A percentile compares a stretch with the other conserved stretches of the same genome.
These are phyloP conservation scores for Clostera curtula DNA, from an alignment of 2,888 invertebrate species.

Conservation along the genomic window DNA sequence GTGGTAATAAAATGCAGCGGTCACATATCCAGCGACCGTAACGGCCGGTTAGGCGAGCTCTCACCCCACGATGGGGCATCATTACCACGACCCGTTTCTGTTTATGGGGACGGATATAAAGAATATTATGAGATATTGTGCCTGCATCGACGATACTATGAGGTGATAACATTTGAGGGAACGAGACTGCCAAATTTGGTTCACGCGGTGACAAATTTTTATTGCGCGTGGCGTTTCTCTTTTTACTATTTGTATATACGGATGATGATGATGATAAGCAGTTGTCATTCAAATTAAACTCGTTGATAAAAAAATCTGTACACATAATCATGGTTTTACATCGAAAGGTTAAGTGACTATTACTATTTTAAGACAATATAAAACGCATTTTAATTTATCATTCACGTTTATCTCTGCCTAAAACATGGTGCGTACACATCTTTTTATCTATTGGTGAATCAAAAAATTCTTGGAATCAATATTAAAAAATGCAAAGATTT, in stretches of 20 bases:
- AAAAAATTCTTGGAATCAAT: too few relatives aligned
- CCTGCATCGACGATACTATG: conserved; percentile 58
- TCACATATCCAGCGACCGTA: conserved; percentile 69
- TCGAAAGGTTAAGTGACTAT: too few relatives aligned
- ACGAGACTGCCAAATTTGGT: conserved; percentile 46
- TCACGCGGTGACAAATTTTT: conserved; percentile 49
- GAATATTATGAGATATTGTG: conserved; percentile 72
- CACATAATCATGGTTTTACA: too few relatives aligned
- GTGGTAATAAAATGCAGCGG: conserved; percentile 76
- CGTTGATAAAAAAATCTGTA: neutral
- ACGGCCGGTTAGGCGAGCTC: conserved; percentile 64
- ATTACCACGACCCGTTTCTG: conserved; percentile 69
- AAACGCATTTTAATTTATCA: too few relatives aligned
- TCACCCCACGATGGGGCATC: conserved; percentile 60
- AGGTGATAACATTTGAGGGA: conserved; percentile 64
- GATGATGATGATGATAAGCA: too few relatives aligned
- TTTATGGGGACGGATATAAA: conserved; percentile 71
- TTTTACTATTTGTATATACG: conserved; percentile 19
- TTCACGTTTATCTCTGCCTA: too few relatives aligned
- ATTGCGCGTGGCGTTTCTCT: conserved; percentile 27
- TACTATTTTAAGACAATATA: too few relatives aligned
- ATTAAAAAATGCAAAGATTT: too few relatives aligned
- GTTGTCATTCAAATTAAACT: too few relatives aligned
- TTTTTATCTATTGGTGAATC: too few relatives aligned
- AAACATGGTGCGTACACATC: too few relatives aligned